Conservation (phyloP, 2,113 vertebrate genomes). For the Furnarius figulus region DNA sequence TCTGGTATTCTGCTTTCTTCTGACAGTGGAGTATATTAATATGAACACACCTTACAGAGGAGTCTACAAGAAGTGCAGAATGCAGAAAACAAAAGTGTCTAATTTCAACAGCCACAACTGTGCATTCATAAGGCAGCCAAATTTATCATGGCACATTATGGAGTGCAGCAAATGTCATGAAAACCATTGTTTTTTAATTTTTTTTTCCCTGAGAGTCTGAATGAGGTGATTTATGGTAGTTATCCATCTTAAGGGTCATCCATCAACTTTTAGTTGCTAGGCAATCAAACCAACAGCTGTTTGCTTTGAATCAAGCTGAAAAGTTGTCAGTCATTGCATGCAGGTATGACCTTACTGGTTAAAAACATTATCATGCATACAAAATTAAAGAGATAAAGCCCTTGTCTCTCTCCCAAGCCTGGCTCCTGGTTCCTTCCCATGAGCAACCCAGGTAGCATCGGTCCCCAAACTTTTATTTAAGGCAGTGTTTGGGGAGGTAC, state of each 20-base stretch:
- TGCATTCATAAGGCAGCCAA: slow-evolving; percentile 67
- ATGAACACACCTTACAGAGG: slow-evolving; percentile 43
- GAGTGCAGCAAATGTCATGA: slow-evolving; percentile 81
- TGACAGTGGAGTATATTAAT: slow-evolving; percentile 31
- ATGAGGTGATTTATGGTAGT: slow-evolving; percentile 96
- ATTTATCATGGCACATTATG: slow-evolving; percentile 86
- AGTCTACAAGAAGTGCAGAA: slow-evolving; percentile 61
- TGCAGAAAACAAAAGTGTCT: slow-evolving; percentile 68
- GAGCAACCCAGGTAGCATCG: not conserved
- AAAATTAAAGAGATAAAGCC: slow-evolving; percentile 72
- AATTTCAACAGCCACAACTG: slow-evolving; percentile 73
- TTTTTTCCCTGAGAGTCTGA: slow-evolving; percentile 78
- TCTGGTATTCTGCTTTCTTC: slow-evolving; percentile 48
- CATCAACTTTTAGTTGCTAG: slow-evolving; percentile 96
- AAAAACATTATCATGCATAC: slow-evolving; percentile 71
- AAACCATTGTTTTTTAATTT: slow-evolving; percentile 85
- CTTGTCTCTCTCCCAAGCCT: not conserved
- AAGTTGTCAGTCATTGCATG: slow-evolving; percentile 87
- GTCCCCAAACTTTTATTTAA: not conserved
- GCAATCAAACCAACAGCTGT: slow-evolving; percentile 97
- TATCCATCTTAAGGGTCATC: slow-evolving; percentile 97
- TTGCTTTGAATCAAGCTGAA: slow-evolving; percentile 88
- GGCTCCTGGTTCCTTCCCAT: not conserved
- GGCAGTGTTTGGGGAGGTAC: not conserved
- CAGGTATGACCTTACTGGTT: slow-evolving; percentile 83